Evolutionary conservation across 2,113 vertebrate species (phyloP).

Genomic region (Paraplagusia blochii): DNA sequence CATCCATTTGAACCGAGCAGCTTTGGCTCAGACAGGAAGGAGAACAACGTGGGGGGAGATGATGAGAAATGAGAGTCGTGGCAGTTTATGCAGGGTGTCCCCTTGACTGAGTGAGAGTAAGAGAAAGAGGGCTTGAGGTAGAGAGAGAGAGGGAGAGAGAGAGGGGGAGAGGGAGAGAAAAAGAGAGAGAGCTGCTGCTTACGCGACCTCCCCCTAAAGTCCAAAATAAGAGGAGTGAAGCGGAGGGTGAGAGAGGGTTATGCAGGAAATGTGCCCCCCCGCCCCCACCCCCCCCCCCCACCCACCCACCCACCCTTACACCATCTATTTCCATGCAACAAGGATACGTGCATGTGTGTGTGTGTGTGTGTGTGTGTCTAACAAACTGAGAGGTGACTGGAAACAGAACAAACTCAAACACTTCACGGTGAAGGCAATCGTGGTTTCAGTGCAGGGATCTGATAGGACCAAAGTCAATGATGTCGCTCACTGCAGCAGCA

Average conservation of each 20-base stretch:
- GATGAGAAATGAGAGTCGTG: constrained; percentile 24
- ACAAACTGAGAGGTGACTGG: constrained; percentile 26
- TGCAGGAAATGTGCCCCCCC: constrained; percentile 59
- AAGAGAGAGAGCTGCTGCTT: constrained; percentile 20
- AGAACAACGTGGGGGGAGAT: constrained; percentile 25
- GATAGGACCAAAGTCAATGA: constrained; percentile 11
- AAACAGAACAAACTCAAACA: constrained; percentile 8
- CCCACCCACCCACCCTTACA: constrained; percentile 19
- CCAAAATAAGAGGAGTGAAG: constrained; percentile 44
- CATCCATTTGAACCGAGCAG: no score
- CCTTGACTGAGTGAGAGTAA: constrained; percentile 38
- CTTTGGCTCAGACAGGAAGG: background rate
- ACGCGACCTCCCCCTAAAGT: constrained; percentile 34
- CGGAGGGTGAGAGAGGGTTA: constrained; percentile 44
- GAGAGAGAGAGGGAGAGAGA: constrained; percentile 15
- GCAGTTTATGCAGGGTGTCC: constrained; percentile 54
- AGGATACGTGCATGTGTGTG: constrained; percentile 11
- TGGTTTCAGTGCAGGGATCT: background rate
- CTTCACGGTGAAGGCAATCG: constrained; percentile 8
- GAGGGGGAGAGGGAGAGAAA: constrained; percentile 17
- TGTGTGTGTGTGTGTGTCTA: constrained; percentile 11
- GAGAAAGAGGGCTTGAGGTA: constrained; percentile 26
- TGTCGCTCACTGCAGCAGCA: constrained; percentile 6
- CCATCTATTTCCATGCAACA: constrained; percentile 56
- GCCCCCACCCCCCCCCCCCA: constrained; percentile 24